Conservation (phyloP, 2,113 vertebrate species). For the Petromus typicus region DNA sequence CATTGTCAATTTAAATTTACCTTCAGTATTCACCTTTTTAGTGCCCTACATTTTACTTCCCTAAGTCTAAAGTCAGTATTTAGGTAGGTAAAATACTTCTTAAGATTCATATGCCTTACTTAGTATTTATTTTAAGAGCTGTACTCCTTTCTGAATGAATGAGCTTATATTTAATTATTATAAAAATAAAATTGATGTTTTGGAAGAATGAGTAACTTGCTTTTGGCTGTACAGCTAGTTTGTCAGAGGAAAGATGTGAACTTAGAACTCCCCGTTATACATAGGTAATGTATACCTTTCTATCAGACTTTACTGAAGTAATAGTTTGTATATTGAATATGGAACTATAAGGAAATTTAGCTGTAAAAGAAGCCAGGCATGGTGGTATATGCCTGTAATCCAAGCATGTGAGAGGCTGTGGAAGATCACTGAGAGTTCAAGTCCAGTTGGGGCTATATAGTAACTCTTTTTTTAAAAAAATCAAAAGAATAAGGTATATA, state of each 20-base stretch:
- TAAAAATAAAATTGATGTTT: neutral
- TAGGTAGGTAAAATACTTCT: neutral
- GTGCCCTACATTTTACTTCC: neutral
- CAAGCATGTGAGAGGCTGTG: neutral
- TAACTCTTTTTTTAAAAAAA: neutral
- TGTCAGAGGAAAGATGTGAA: neutral
- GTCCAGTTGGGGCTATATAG: neutral
- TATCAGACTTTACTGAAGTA: neutral
- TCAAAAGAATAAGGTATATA: neutral
- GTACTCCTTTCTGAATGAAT: neutral
- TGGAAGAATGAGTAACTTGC: neutral
- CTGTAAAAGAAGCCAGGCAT: neutral
- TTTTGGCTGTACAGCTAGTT: neutral
- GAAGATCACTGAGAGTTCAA: neutral
- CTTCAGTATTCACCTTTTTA: neutral
- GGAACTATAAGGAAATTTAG: neutral
- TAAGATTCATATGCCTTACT: neutral
- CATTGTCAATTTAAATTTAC: neutral
- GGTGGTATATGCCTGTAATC: neutral
- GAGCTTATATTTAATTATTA: neutral
- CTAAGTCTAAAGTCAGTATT: neutral
- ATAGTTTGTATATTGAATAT: slow-evolving; percentile 13
- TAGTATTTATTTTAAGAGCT: slow-evolving; percentile 10
- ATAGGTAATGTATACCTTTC: neutral
- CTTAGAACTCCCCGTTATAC: neutral